phyloP scores from a whole-genome alignment of 2,113 vertebrate species.

The Spheniscus mendiculus region DNA sequence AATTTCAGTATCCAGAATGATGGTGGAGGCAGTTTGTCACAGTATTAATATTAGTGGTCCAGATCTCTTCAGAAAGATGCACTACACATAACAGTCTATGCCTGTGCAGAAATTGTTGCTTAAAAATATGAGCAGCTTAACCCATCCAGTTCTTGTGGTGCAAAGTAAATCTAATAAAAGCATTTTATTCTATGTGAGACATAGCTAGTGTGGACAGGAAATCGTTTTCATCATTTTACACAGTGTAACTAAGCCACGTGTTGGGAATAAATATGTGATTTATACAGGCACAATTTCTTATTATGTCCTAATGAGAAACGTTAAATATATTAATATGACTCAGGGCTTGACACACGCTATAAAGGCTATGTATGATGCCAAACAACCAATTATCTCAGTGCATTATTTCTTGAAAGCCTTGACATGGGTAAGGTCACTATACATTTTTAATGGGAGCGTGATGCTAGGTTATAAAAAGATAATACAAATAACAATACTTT shows the following conservation, averaged over 20 bases:
- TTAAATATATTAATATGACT: constrained; percentile 52
- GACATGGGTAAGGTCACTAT: not conserved
- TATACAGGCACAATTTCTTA: constrained; percentile 38
- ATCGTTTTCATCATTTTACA: constrained; percentile 31
- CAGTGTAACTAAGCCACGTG: constrained; percentile 7
- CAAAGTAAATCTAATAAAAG: constrained; percentile 48
- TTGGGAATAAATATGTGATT: constrained; percentile 39
- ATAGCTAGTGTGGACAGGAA: constrained; percentile 32
- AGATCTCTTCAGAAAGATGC: not conserved
- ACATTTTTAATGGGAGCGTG: not conserved
- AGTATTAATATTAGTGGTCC: not conserved
- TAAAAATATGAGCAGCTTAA: constrained; percentile 45
- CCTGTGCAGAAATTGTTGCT: not conserved
- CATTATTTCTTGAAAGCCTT: constrained; percentile 49
- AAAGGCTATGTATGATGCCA: not conserved
- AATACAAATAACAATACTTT: constrained; percentile 11
- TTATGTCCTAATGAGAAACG: constrained; percentile 40
- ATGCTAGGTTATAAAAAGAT: constrained; percentile 12
- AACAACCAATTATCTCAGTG: constrained; percentile 38
- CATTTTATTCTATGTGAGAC: constrained; percentile 14
- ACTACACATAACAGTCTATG: not conserved
- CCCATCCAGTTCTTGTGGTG: not conserved
- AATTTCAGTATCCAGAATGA: constrained; percentile 1
- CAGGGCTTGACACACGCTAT: not conserved
- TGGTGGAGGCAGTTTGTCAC: constrained; percentile 11